Evolutionary conservation across 2,797 vertebrate species (phyloP), one percentile per base, ranked within the genome.

Genomic region (Melanitta fusca): DNA sequence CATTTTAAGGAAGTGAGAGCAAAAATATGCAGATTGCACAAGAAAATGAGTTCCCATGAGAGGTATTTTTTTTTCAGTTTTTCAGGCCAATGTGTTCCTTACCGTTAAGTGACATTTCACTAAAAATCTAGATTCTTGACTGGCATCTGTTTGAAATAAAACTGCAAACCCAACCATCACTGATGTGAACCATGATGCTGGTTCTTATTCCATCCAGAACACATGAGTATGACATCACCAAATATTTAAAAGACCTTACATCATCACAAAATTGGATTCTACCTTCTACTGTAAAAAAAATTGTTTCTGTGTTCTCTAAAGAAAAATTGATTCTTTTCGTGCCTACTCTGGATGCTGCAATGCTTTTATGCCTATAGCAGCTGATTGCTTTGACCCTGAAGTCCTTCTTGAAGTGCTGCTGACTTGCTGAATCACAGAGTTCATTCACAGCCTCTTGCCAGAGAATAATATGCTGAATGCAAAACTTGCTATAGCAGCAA

Each of bases 371-470:
- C 71, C 92, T 91, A 78, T 41, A 81, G 78, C 43, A 93, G 93
- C 36, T 89, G 53, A 97, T 92, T 96, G 78, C 81, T 93, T 97
- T 96, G 95, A 95, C 91, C 94, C 93, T 92, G 88, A 93, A 95
- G 85, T 94, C 92, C 84, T 97, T 82, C 80, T 86, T 64, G 83
- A 69, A 82, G 75, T 49, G 73, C 28, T 94, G 83, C 85, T 96
- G 92, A 94, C 49, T 94, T 45, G 91, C 95, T 94, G 92, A 92
- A 94, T 92, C 81, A 78, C 60, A 81, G 72, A 71, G 53, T 85
- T 88, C 85, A 93, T 96, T 96, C 91, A 90, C 28, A 70, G 78
- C 61, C 51, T 64, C 84, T 80, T 87, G 53, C 41, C 69, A 89
- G 58, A 79, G 45, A 79, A 92, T 73, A 65, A 82, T 64, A 70